Base-by-base conservation (phyloP, 2,113 vertebrate genomes). In the Speoplatyrhinus poulsoni region DNA sequence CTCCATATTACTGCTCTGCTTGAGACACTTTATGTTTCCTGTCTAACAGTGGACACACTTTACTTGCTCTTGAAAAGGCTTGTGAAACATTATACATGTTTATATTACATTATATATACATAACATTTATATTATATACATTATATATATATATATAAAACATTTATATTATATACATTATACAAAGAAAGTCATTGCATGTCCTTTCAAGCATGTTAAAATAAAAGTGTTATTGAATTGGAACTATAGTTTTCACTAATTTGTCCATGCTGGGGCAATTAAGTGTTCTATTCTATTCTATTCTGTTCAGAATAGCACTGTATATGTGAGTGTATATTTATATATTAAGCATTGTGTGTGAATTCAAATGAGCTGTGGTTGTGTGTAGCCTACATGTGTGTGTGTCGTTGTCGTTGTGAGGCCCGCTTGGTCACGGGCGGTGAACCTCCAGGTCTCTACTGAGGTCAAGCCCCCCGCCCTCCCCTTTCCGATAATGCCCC, bases 21-120 rank as follows among this genome's bases (percentile, higher is more conserved):
- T 70, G 47, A 82, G 58, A 63, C 60, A 26, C 64, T 85, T 90
- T 78, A 83, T 67, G 16, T 72, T 77, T 87, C 86, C 82, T 87
- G 74, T 65, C 1, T 7, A 62, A 12, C 6, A 41, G 16, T 19
- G 11, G 46, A 58, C 50, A 15, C 61, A 9, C 56, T 2, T 50
- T 16, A 62, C 53, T 19, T 16, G n/a, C 53, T 55, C 9, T 41
- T 10, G 33, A n/a, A 17, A 5, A 41, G 19, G 19, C 19, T 46
- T 16, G 12, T 3, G 8, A 3, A 7, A n/a, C 48, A 15, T 12
- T 50, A 36, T 65, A 48, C 13, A 16, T n/a, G 3, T 11, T 17
- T 2, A 47, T 16, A 4, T 26, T 26, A 26, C 19, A 26, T 26
- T 26, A 2, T 26, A 26, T 2, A 26, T 26, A 26, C 2, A 26